phyloP scores from a whole-genome alignment of 2,888 invertebrate species.

The Tortrix viridana region DNA sequence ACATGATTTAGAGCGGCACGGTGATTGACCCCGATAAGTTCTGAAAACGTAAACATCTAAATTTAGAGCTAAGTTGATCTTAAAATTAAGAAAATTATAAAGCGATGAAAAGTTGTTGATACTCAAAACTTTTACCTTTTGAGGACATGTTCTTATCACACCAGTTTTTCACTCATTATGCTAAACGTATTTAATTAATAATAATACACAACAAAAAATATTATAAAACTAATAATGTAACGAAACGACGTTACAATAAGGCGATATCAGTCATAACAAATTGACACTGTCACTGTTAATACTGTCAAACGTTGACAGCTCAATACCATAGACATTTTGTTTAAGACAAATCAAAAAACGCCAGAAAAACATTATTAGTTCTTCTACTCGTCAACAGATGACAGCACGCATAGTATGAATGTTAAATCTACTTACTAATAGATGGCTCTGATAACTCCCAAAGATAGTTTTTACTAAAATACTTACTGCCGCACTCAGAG shows the following conservation, averaged over 20 bases:
- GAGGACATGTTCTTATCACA: slow-evolving; percentile 15
- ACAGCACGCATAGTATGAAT: background rate
- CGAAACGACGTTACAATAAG: background rate
- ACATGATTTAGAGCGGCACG: slow-evolving; percentile 41
- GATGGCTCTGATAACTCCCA: slow-evolving; percentile 5
- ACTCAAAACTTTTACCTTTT: slow-evolving; percentile 8
- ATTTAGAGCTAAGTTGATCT: slow-evolving; percentile 27
- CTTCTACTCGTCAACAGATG: slow-evolving; percentile 14
- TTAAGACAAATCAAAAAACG: slow-evolving; percentile 12
- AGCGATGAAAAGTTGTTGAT: background rate
- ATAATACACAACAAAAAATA: background rate
- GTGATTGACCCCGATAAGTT: slow-evolving; percentile 41
- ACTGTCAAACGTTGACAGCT: background rate
- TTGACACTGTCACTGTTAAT: slow-evolving; percentile 11
- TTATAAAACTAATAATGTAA: background rate
- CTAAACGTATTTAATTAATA: background rate
- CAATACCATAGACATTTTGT: background rate
- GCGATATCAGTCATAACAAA: background rate
- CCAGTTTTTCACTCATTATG: slow-evolving; percentile 2
- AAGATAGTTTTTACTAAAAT: no score
- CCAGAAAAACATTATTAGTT: background rate
- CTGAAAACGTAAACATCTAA: slow-evolving; percentile 38
- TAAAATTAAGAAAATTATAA: background rate
- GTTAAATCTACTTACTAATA: slow-evolving; percentile 9
- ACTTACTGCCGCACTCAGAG: no score